phyloP scores from a whole-genome alignment of 2,797 vertebrate genomes.

The Tenualosa ilisha region DNA sequence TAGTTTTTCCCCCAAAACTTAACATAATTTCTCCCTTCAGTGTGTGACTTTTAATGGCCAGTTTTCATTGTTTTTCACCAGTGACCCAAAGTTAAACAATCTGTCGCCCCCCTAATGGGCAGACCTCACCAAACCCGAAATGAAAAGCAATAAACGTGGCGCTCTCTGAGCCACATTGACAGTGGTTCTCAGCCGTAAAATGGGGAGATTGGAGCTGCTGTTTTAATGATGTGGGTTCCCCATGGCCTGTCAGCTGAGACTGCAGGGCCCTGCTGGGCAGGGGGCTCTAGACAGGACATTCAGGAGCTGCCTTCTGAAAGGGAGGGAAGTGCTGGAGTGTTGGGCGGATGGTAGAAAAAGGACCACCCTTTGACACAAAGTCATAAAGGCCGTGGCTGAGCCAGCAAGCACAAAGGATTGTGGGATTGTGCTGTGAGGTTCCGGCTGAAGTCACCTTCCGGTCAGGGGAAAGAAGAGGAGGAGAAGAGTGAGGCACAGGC shows the following conservation, averaged over 20 bases:
- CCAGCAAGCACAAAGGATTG: background rate
- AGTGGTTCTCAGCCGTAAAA: background rate
- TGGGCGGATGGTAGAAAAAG: background rate
- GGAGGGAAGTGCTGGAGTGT: background rate
- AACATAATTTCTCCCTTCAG: background rate
- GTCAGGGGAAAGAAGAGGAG: constrained; percentile 5
- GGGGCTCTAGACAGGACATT: background rate
- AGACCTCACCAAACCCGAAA: constrained; percentile 2
- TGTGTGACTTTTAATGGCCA: background rate
- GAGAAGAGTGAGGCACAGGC: background rate
- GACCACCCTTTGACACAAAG: background rate
- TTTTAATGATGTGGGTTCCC: background rate
- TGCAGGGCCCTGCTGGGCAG: background rate
- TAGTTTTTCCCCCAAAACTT: background rate
- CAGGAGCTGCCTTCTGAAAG: background rate
- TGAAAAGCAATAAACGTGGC: constrained; percentile 1
- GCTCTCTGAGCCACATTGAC: background rate
- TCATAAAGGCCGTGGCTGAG: no score
- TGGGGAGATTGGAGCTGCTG: background rate
- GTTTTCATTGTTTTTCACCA: background rate
- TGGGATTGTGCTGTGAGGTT: background rate
- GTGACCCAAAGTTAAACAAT: background rate
- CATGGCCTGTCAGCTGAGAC: background rate
- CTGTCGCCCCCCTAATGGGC: background rate
- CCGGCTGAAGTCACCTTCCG: background rate